These are phyloP conservation scores for Galerucella calmariensis DNA, from an alignment of 2,888 invertebrate genomes.

Conservation along the genomic window DNA sequence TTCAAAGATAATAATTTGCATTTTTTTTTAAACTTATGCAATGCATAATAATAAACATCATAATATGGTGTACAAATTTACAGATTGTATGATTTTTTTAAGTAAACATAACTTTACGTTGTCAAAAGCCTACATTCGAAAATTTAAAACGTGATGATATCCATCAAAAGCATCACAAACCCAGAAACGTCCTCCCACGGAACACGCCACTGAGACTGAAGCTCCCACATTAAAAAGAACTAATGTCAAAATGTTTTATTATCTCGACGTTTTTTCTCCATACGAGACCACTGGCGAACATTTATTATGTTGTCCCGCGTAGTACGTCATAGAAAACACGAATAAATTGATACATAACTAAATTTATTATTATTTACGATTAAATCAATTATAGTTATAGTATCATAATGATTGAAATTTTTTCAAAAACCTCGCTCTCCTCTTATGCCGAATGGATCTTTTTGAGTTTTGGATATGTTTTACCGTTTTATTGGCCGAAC, in stretches of 20 bases:
- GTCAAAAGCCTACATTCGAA: neutral
- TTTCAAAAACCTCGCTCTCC: too few relatives aligned
- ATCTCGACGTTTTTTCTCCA: slow-evolving; percentile 39
- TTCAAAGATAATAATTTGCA: too few relatives aligned
- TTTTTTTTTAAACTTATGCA: too few relatives aligned
- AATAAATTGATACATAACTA: slow-evolving; percentile 17
- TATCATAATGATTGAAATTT: neutral
- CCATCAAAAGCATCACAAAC: slow-evolving; percentile 1
- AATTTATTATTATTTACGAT: neutral
- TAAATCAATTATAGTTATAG: neutral
- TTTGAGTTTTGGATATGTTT: too few relatives aligned
- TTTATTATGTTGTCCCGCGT: slow-evolving; percentile 40
- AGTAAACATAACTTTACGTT: neutral
- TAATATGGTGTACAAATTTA: neutral
- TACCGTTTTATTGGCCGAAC: too few relatives aligned
- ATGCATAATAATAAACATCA: too few relatives aligned
- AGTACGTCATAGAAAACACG: slow-evolving; percentile 21
- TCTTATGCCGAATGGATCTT: too few relatives aligned
- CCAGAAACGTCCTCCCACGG: slow-evolving; percentile 23
- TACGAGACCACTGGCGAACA: slow-evolving; percentile 30
- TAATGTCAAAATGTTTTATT: slow-evolving; percentile 47
- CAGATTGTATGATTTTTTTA: neutral
- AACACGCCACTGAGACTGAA: slow-evolving; percentile 32
- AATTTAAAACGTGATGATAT: neutral
- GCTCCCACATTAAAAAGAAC: slow-evolving; percentile 46